Evolutionary conservation across 2,797 vertebrate species (phyloP).

Genomic region (Eutrigla gurnardus): DNA sequence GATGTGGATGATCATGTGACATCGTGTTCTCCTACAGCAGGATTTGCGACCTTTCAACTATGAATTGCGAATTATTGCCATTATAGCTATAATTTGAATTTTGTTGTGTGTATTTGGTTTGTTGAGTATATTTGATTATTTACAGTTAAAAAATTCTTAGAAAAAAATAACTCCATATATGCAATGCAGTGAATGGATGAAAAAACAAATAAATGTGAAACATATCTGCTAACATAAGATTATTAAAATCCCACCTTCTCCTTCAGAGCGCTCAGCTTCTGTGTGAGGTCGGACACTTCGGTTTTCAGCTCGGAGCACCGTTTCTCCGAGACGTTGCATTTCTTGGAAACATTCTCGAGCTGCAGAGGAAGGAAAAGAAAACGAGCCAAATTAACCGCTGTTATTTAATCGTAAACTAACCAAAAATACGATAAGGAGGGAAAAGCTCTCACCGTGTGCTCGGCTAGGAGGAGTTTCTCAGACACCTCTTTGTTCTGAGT

Average conservation of each 20-base stretch:
- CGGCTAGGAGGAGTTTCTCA: slow-evolving; percentile 86
- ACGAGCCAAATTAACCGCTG: not conserved
- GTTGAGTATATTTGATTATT: too few species aligned
- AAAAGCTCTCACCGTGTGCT: slow-evolving; percentile 81
- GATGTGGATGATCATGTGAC: too few species aligned
- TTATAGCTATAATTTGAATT: too few species aligned
- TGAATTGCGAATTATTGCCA: too few species aligned
- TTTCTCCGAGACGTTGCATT: slow-evolving; percentile 82
- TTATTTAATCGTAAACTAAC: not conserved
- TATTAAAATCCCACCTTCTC: slow-evolving; percentile 85
- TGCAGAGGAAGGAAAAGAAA: slow-evolving; percentile 54
- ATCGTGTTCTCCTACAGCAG: too few species aligned
- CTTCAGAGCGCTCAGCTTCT: slow-evolving; percentile 85
- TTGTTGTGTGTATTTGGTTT: too few species aligned
- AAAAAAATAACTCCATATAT: too few species aligned
- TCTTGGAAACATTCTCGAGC: slow-evolving; percentile 84
- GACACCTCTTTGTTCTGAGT: slow-evolving; percentile 80
- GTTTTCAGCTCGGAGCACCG: slow-evolving; percentile 84
- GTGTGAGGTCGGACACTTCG: slow-evolving; percentile 83
- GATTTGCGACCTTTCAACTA: too few species aligned
- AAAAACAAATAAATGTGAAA: too few species aligned
- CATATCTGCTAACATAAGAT: too few species aligned
- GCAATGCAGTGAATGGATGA: too few species aligned
- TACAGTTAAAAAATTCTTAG: too few species aligned
- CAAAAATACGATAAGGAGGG: not conserved